Evolutionary conservation across 2,888 invertebrate species (phyloP).

Genomic region (Ceraclea dissimilis): DNA sequence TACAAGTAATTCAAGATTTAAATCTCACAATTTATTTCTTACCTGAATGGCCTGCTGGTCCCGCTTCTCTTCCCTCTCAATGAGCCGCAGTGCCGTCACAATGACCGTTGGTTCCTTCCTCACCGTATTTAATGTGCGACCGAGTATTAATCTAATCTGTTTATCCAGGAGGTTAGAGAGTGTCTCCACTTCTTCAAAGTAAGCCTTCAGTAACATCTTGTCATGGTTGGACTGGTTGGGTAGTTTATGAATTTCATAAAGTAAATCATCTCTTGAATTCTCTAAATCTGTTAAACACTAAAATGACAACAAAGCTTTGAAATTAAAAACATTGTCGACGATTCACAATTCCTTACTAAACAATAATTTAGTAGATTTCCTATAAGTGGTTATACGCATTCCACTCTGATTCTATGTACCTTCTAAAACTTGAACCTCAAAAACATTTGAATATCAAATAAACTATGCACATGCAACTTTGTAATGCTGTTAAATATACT

Average conservation of each 20-base stretch:
- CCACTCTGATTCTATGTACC: no score
- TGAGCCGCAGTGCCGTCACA: slow-evolving; percentile 91
- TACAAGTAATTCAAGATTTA: slow-evolving; percentile 41
- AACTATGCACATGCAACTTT: no score
- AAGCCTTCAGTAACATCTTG: slow-evolving; percentile 87
- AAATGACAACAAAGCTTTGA: no score
- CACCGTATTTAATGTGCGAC: slow-evolving; percentile 87
- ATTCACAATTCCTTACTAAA: no score
- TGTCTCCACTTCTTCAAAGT: slow-evolving; percentile 91
- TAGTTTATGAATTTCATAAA: slow-evolving; percentile 89
- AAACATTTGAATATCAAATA: no score
- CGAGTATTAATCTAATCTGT: slow-evolving; percentile 82
- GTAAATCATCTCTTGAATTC: slow-evolving; percentile 89
- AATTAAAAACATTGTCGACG: no score
- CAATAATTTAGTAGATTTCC: no score
- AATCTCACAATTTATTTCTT: background rate
- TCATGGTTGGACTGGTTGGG: slow-evolving; percentile 87
- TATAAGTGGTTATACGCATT: no score
- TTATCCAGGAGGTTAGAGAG: slow-evolving; percentile 84
- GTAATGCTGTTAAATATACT: no score
- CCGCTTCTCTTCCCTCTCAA: slow-evolving; percentile 93
- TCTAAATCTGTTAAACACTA: slow-evolving; percentile 90
- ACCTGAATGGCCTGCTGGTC: slow-evolving; percentile 78
- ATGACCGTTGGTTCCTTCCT: slow-evolving; percentile 91
- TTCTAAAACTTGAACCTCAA: no score